Evolutionary conservation across 2,888 invertebrate genomes (phyloP).

Genomic region (Tipula vernalis): DNA sequence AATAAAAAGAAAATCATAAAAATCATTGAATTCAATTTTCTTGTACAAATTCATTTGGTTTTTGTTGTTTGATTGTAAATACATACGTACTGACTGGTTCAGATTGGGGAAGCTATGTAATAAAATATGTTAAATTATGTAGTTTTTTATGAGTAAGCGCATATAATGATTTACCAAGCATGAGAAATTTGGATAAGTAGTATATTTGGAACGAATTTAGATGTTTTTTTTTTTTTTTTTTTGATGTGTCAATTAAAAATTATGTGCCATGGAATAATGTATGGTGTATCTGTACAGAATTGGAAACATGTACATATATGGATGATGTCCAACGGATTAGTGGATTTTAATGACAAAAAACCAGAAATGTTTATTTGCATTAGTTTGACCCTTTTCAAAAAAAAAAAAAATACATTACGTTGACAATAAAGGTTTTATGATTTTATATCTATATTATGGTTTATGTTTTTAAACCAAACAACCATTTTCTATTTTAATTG

Average conservation of each 20-base stretch:
- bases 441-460: not conserved
- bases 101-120: not conserved
- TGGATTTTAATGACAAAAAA: not conserved
- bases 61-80: not conserved
- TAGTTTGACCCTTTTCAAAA: not conserved
- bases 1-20: not conserved
- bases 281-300: not conserved
- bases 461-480: not conserved
- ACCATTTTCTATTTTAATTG: not conserved
- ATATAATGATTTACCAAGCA: not conserved
- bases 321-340: not conserved
- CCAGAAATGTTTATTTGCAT: not conserved
- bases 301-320: not conserved
- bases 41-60: not conserved
- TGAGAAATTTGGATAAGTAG: not conserved
- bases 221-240: not conserved
- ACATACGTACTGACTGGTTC: not conserved
- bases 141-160: not conserved
- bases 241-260: not conserved
- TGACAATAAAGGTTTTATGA: not conserved
- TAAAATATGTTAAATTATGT: not conserved
- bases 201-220: not conserved
- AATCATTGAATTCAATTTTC: slow-evolving; percentile 4
- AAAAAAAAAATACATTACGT: not conserved
- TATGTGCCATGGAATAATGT: not conserved